Conservation (phyloP, 2,888 invertebrate genomes). For the Papilio elwesi region DNA sequence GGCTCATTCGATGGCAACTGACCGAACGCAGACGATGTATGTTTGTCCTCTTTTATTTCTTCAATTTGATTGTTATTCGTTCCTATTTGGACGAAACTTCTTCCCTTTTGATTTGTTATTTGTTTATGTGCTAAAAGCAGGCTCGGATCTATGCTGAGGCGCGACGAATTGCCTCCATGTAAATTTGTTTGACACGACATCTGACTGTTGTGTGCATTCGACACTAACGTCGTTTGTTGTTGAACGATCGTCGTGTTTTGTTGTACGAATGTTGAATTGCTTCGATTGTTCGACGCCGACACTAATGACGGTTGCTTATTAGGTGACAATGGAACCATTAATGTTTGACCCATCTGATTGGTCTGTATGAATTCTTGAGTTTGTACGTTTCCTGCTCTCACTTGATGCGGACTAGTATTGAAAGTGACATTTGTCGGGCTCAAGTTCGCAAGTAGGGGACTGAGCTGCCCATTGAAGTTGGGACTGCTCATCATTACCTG, state of each 20-base stretch:
- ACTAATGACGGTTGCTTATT: constrained; percentile 82
- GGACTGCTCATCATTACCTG: constrained; percentile 91
- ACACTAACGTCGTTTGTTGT: constrained; percentile 91
- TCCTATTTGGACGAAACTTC: constrained; percentile 55
- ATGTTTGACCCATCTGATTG: constrained; percentile 87
- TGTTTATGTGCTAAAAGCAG: constrained; percentile 76
- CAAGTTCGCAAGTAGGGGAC: constrained; percentile 90
- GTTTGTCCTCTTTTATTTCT: constrained; percentile 50
- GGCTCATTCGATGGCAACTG: constrained; percentile 45
- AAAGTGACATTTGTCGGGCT: constrained; percentile 88
- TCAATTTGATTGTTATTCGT: constrained; percentile 46
- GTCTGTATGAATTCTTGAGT: constrained; percentile 90
- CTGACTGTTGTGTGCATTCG: constrained; percentile 85
- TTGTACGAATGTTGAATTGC: constrained; percentile 90
- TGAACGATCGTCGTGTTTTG: constrained; percentile 94
- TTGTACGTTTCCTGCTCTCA: constrained; percentile 82
- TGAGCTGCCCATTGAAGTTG: constrained; percentile 89
- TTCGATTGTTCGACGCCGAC: constrained; percentile 82
- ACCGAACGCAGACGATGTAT: constrained; percentile 43
- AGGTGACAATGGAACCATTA: constrained; percentile 88
- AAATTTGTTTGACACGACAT: constrained; percentile 61
- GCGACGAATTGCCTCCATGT: constrained; percentile 64
- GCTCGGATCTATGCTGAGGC: constrained; percentile 85
- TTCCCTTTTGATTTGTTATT: constrained; percentile 53
- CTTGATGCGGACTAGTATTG: constrained; percentile 81